phyloP scores from a whole-genome alignment of 2,113 vertebrate species.

The Paedocypris sp. region DNA sequence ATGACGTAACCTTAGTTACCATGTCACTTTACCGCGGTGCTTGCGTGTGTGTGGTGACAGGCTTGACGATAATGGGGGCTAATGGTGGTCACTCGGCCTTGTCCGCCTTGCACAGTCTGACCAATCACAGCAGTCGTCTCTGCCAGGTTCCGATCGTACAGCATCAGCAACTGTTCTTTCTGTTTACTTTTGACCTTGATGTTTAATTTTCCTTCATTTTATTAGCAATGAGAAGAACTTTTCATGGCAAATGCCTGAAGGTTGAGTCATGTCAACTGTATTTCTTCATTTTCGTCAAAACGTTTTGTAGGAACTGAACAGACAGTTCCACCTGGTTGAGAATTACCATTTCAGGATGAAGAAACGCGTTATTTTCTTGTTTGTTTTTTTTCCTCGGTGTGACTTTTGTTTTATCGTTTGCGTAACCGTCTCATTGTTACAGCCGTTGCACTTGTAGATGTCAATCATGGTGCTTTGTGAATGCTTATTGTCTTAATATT shows the following conservation, averaged over 20 bases:
- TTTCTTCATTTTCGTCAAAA: too few species aligned
- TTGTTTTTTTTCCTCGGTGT: slow-evolving; percentile 41
- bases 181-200: slow-evolving; percentile 2
- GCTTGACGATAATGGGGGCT: slow-evolving; percentile 61
- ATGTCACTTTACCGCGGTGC: slow-evolving; percentile 68
- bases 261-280: too few species aligned
- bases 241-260: too few species aligned
- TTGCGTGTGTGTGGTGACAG: slow-evolving; percentile 59
- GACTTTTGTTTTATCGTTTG: slow-evolving; percentile 10
- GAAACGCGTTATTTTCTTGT: too few species aligned
- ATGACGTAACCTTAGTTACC: slow-evolving; percentile 57
- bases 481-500: slow-evolving; percentile 75
- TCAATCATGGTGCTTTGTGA: slow-evolving; percentile 71
- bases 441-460: slow-evolving; percentile 63
- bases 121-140: slow-evolving; percentile 42
- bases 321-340: too few species aligned
- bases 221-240: too few species aligned
- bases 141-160: slow-evolving; percentile 36
- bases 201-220: slow-evolving; percentile 19
- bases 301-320: too few species aligned
- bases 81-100: slow-evolving; percentile 52
- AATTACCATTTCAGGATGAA: too few species aligned
- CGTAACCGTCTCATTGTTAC: slow-evolving; percentile 42
- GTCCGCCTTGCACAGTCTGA: slow-evolving; percentile 48
- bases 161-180: slow-evolving; percentile 38